A percentile compares a stretch with the other conserved stretches of the same genome.
phyloP scores from a whole-genome alignment of 2,888 invertebrate genomes.

The Omphaloscelis lunosa region DNA sequence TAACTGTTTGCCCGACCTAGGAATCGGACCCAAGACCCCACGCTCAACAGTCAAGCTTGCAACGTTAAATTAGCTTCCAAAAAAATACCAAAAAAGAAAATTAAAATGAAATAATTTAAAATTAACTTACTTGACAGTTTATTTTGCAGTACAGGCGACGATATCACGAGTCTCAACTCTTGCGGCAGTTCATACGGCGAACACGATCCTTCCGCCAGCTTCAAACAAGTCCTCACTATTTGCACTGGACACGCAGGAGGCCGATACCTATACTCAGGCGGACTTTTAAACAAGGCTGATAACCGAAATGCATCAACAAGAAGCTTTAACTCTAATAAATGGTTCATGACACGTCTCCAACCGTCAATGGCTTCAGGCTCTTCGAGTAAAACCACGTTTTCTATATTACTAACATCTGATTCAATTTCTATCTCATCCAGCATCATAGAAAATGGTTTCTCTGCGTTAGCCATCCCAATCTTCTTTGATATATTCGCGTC shows the following conservation, averaged over 20 bases:
- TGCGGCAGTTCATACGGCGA: constrained; percentile 92
- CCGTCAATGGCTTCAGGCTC: constrained; percentile 82
- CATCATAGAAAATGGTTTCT: constrained; percentile 82
- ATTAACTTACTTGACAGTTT: constrained; percentile 82
- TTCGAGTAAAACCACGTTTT: constrained; percentile 81
- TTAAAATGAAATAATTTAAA: too few species aligned
- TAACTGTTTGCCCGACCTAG: background rate
- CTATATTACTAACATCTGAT: constrained; percentile 86
- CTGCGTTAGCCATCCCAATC: constrained; percentile 75
- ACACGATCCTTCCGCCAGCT: constrained; percentile 92
- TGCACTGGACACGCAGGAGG: constrained; percentile 88
- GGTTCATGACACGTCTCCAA: constrained; percentile 88
- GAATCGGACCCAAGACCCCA: background rate
- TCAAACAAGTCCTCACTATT: constrained; percentile 91
- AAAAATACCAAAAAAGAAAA: too few species aligned
- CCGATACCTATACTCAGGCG: constrained; percentile 83
- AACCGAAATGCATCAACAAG: constrained; percentile 91
- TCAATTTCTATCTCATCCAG: constrained; percentile 86
- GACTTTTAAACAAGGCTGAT: constrained; percentile 88
- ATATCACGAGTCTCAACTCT: constrained; percentile 91
- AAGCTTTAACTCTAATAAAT: constrained; percentile 90
- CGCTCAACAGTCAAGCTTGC: background rate
- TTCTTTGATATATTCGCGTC: constrained; percentile 78
- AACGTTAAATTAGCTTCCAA: background rate
- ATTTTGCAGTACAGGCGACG: constrained; percentile 82